Conservation (phyloP, 2,888 invertebrate species). For the Drosophila nr. perissopoda region DNA sequence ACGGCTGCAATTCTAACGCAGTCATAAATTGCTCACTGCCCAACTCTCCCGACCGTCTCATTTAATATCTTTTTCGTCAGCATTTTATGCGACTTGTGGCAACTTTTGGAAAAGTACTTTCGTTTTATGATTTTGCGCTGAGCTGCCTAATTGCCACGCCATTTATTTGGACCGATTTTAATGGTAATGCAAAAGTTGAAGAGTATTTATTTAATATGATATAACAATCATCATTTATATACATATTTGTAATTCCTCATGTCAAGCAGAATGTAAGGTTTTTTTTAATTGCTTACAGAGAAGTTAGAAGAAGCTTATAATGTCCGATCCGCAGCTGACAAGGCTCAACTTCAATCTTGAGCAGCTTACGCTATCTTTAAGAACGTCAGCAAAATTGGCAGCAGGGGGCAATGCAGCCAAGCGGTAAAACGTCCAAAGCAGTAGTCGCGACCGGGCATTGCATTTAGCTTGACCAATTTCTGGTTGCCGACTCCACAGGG, state of each 20-base stretch:
- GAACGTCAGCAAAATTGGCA: slow-evolving; percentile 61
- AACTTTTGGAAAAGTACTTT: slow-evolving; percentile 63
- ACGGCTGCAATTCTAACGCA: slow-evolving; percentile 12
- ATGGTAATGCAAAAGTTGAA: slow-evolving; percentile 59
- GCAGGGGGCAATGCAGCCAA: slow-evolving; percentile 31
- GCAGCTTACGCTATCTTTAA: slow-evolving; percentile 65
- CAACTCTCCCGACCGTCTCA: not conserved
- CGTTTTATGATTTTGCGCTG: slow-evolving; percentile 57
- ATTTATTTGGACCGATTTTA: slow-evolving; percentile 44
- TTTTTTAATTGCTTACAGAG: slow-evolving; percentile 46
- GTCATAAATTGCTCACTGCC: slow-evolving; percentile 9
- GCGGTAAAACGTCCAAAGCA: slow-evolving; percentile 63
- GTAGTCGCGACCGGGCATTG: slow-evolving; percentile 67
- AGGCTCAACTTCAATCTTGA: slow-evolving; percentile 34
- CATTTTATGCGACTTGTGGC: slow-evolving; percentile 65
- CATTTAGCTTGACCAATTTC: slow-evolving; percentile 73
- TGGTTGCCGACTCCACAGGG: slow-evolving; percentile 17
- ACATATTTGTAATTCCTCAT: not conserved
- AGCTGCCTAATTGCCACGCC: slow-evolving; percentile 58
- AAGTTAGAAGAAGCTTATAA: slow-evolving; percentile 52
- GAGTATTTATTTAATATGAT: slow-evolving; percentile 5
- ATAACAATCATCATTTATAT: slow-evolving; percentile 1
- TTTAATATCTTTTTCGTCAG: slow-evolving; percentile 43
- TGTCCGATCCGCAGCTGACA: slow-evolving; percentile 23
- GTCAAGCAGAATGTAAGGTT: slow-evolving; percentile 42